Evolutionary conservation across 1,140 invertebrate genomes (phyloP), one percentile per base, ranked within the genome.

Genomic region (Hyles vespertilio): DNA sequence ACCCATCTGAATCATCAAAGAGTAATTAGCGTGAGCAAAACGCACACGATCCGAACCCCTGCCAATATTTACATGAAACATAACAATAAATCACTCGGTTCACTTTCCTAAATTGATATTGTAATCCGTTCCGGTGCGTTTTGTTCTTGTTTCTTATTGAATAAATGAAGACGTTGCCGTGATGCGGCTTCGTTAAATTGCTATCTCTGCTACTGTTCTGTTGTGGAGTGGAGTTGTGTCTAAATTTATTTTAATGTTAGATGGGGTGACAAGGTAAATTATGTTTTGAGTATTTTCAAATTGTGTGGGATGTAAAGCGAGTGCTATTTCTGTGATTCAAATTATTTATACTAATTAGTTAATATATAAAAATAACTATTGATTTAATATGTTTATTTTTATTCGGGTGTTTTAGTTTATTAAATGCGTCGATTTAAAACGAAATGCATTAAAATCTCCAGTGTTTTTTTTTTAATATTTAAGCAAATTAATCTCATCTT

Each of bases 81-180:
- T 69, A 67, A 76, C 74, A 82, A 88, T 88, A 88, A 88, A 88
- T 88, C 83, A 86, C 70, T 78, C 74, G 77, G 56, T 84, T 79
- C 85, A 88, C 83, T 86, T 88, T 86, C 78, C 83, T 88, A 88
- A 88, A 88, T 88, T 88, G 85, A 88, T 88, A 88, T 88, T 88
- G 83, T 88, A 88, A 88, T 88, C 77, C 79, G 77, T 73, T 77
- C 33, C 53, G 32, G 56, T 32, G 9, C 60, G 67, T 79, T 78
- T 81, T 81, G 71, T 76, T 86, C 69, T 81, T 81, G 72, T 86
- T 85, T 71, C 63, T 53, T 57, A 60, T 79, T 77, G 73, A 84
- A 84, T 84, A 84, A 85, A 85, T 84, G 80, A 87, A 85, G 84
- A 87, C 77, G 84, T 84, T 72, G 65, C 69, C 56, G 69, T 83